Base-by-base conservation (phyloP, 1,140 invertebrate species). In the Carposina sasakii region DNA sequence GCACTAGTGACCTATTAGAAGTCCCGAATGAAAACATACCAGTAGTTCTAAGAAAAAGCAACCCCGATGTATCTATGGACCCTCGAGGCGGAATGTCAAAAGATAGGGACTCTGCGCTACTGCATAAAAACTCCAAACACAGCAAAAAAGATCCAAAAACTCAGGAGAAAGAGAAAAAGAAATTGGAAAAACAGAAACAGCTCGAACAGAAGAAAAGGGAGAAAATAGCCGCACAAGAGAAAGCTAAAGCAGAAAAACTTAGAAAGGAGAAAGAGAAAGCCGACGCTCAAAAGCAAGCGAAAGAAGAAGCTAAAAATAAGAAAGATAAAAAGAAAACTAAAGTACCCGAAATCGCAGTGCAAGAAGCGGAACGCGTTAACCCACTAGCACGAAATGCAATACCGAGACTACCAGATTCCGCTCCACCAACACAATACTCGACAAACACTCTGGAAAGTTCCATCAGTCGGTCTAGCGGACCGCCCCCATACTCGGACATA, bases 391-490 rank as follows among this genome's bases (percentile, higher is more conserved):
- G 13, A 22, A 10, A 22, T 10, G 55, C 52, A 41, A 43, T 47
- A 15, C 49, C 56, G 10, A 47, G 48, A 41, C 2, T 36, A 46
- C 9, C 42, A 46, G 10, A 20, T 3, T 21, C 8, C 16, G 12
- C 20, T 2, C 39, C 16, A 41, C 22, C 1, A 10, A 3, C 49
- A 31, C 20, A 49, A 28, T 63, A 74, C 43, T 59, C 68, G 12
- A 76, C 64, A 4, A 75, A 79, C 33, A 76, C 68, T 37, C 46
- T 81, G 57, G 70, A 77, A 52, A 81, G 76, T 67, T 81, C 78
- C 10, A 78, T 78, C 15, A 78, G 75, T 16, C 59, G 61, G 31
- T 67, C 45, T 1, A 79, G 61, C 23, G 77, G 76, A 0, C 75
- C 79, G 10, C 76, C 79, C 1, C 76, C 79, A 4, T 81, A 81